These are phyloP conservation scores for Zygogramma bicolorata DNA, from an alignment of 2,888 invertebrate genomes.

Conservation along the genomic window DNA sequence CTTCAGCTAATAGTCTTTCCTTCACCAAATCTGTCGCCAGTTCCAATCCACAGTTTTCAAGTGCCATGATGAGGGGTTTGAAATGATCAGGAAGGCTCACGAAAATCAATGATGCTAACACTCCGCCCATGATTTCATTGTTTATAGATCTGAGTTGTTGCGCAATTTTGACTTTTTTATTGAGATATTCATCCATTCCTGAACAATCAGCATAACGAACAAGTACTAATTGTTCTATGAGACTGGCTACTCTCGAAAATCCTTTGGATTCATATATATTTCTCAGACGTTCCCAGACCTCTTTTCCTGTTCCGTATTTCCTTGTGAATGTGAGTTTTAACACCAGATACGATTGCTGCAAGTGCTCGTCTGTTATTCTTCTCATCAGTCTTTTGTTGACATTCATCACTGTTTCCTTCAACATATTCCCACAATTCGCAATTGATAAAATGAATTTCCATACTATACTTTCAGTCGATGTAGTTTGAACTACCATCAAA, in stretches of 20 bases:
- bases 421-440: slow-evolving; percentile 17
- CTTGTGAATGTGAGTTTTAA: slow-evolving; percentile 6
- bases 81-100: not conserved
- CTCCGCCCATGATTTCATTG: not conserved
- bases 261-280: not conserved
- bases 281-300: not conserved
- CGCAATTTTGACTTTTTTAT: not conserved
- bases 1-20: not conserved
- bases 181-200: not conserved
- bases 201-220: not conserved
- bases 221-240: not conserved
- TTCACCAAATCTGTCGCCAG: not conserved
- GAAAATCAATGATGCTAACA: not conserved
- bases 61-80: not conserved
- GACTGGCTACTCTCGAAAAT: not conserved
- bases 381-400: not conserved
- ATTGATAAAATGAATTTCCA: not conserved
- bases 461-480: too few relatives aligned
- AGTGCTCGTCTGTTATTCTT: not conserved
- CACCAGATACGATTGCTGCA: slow-evolving; percentile 5
- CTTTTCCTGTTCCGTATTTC: not conserved
- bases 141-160: not conserved
- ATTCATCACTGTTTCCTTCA: not conserved
- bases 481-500: too few relatives aligned
- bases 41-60: not conserved